phyloP scores from a whole-genome alignment of 2,113 vertebrate species.

The Casuarius casuarius region DNA sequence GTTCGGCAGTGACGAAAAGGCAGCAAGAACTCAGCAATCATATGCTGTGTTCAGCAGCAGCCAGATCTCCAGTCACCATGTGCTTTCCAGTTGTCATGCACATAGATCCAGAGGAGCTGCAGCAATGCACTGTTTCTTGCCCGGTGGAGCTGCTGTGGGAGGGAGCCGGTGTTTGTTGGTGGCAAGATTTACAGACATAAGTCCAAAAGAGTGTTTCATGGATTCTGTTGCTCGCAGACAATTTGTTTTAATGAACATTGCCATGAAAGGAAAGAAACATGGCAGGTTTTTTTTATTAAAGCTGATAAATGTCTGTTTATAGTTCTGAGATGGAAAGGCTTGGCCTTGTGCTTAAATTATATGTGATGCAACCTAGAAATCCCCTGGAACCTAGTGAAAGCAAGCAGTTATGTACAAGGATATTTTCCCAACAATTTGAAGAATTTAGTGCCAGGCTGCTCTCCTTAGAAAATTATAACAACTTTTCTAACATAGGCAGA shows the following conservation, averaged over 20 bases:
- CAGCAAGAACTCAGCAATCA: neutral
- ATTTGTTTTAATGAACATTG: neutral
- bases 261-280: neutral
- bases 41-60: neutral
- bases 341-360: slow-evolving; percentile 2
- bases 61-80: fast-evolving
- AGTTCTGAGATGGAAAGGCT: neutral
- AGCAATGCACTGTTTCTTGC: neutral
- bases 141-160: neutral
- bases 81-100: neutral
- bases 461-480: neutral
- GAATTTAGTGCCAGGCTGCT: neutral
- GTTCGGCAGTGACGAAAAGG: neutral
- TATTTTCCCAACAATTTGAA: neutral
- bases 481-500: neutral
- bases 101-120: neutral
- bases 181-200: neutral
- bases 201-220: neutral
- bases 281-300: neutral
- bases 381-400: neutral
- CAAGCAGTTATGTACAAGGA: neutral
- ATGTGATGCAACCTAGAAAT: neutral
- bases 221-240: neutral
- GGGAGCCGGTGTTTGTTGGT: neutral
- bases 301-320: neutral